Conservation (phyloP, 2,113 vertebrate species). For the Protomyctophum bolini region DNA sequence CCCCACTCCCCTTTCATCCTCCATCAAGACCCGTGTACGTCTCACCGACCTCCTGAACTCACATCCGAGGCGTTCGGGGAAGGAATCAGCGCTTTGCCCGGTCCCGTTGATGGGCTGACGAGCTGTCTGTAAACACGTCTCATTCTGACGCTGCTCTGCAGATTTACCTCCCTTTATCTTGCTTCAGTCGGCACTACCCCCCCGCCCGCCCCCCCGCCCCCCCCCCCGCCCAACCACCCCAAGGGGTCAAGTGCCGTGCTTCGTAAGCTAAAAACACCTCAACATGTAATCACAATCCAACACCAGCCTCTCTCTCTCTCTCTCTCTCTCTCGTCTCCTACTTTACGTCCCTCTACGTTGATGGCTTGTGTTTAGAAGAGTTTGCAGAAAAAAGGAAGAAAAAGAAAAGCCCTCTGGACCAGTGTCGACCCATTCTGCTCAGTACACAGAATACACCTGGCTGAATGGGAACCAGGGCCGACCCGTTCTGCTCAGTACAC, state of each 20-base stretch:
- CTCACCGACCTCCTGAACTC: conserved; percentile 6
- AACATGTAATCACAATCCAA: conserved; percentile 9
- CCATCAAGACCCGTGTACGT: too few species aligned
- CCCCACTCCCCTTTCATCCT: conserved; percentile 25
- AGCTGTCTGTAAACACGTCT: conserved; percentile 31
- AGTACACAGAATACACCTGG: conserved; percentile 68
- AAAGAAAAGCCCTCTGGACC: too few species aligned
- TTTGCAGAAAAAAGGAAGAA: conserved; percentile 16
- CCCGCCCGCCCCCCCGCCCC: not conserved
- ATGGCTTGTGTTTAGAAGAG: conserved; percentile 26
- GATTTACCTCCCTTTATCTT: conserved; percentile 10
- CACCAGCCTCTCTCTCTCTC: not conserved
- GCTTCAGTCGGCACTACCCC: conserved; percentile 1
- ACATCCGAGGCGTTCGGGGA: not conserved
- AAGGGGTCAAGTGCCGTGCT: conserved; percentile 12
- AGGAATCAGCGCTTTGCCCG: not conserved
- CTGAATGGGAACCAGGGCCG: conserved; percentile 48
- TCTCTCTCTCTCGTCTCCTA: not conserved
- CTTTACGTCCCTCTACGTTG: not conserved
- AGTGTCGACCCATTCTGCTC: conserved; percentile 16
- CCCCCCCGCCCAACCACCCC: not conserved
- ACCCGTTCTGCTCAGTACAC: conserved; percentile 45
- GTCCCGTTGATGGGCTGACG: conserved; percentile 17
- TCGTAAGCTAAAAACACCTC: conserved; percentile 32
- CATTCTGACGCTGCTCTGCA: conserved; percentile 8